Base-by-base conservation (phyloP, 2,113 vertebrate genomes). In the Bombycilla garrulus region DNA sequence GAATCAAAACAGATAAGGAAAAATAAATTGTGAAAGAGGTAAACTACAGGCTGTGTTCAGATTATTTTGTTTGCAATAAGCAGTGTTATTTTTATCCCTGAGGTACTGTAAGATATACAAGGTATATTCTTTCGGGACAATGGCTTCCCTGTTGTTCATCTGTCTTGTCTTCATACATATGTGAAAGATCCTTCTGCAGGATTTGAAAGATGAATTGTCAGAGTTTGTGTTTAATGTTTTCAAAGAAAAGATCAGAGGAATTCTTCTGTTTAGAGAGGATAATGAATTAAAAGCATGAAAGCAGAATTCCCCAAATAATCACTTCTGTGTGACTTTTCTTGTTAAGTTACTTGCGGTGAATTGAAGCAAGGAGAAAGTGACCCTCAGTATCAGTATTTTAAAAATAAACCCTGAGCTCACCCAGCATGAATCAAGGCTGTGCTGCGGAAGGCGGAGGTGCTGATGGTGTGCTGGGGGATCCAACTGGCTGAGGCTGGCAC, bases 391-490 rank as follows among this genome's bases (percentile, higher is more conserved):
- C 45, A 26, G n/a, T 29, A 16, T 35, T 89, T 89, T 92, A 91
- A 95, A 95, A 96, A 95, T 92, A 95, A 95, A 40, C 45, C 2
- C 53, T 90, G 87, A 94, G 81, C 86, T 96, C 89, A 93, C 81
- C 5, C 70, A 10, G 40, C 11, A 3, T 9, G 69, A 44, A 25
- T 78, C 51, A 44, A 72, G 79, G 53, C 74, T 33, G 60, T 28
- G 80, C 74, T 53, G 38, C 0, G 1, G n/a, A 35, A 38, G 76
- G 20, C 1, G 3, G 71, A 36, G 78, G 33, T 31, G 70, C 42
- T 76, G 64, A 2, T 11, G 29, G 24, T 14, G 48, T 16, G 15
- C 44, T 2, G n/a, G n/a, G 56, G 50, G 17, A 19, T 50, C 14
- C 36, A 9, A 1, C 2, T 9, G 62, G 50, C 72, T 35, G 62